A percentile compares a stretch with the other conserved stretches of the same genome.
phyloP scores from a whole-genome alignment of 2,888 invertebrate species.

The Parochlus steinenii region DNA sequence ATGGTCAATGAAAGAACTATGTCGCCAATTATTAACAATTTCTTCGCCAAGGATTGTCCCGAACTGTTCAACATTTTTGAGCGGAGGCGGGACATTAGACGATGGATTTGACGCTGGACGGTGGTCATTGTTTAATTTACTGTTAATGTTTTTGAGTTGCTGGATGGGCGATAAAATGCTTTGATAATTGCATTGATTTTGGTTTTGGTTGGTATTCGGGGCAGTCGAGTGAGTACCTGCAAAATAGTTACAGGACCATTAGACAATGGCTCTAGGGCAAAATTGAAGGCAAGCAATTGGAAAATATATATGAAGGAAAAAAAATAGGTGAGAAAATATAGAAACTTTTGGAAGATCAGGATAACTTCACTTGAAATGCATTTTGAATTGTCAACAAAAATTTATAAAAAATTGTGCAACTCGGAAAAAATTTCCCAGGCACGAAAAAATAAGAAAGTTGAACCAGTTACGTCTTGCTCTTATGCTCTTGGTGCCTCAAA shows the following conservation, averaged over 20 bases:
- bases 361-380: too few relatives aligned
- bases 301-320: too few relatives aligned
- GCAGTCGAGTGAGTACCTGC: too few relatives aligned
- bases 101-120: conserved; percentile 18
- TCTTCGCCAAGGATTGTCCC: conserved; percentile 66
- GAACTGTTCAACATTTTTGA: conserved; percentile 52
- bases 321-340: too few relatives aligned
- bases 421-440: too few relatives aligned
- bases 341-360: too few relatives aligned
- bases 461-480: too few relatives aligned
- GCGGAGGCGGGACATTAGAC: conserved; percentile 31
- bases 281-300: not conserved
- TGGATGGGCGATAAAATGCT: conserved; percentile 20
- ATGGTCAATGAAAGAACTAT: conserved; percentile 30
- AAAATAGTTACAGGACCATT: conserved; percentile 19
- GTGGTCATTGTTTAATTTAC: conserved; percentile 6
- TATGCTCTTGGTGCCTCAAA: too few relatives aligned
- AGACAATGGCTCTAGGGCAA: conserved; percentile 15
- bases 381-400: too few relatives aligned
- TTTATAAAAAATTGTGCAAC: too few relatives aligned
- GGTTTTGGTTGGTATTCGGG: conserved; percentile 10
- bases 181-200: conserved; percentile 23
- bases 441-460: too few relatives aligned
- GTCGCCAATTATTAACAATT: conserved; percentile 64
- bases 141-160: conserved; percentile 12